Conservation (phyloP, 2,797 vertebrate species). For the Acrossocheilus wenchowensis region DNA sequence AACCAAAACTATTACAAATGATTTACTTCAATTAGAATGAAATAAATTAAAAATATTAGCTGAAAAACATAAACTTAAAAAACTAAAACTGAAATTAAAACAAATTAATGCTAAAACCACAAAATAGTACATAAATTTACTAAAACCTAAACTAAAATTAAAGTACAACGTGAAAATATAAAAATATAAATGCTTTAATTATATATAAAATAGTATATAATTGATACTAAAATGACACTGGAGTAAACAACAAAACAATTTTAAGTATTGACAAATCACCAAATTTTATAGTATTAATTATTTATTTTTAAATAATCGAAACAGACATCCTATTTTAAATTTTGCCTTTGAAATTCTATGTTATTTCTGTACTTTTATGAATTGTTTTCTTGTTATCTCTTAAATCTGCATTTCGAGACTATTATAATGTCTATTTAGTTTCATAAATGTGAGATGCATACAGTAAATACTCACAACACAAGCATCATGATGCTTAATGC, state of each 20-base stretch:
- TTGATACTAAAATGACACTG: not conserved
- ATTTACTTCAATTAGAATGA: not conserved
- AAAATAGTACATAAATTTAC: not conserved
- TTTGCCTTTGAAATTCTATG: not conserved
- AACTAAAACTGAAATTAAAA: not conserved
- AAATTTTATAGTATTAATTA: not conserved
- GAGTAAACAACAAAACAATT: not conserved
- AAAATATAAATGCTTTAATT: not conserved
- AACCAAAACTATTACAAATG: not conserved
- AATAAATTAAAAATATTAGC: not conserved
- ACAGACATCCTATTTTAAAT: not conserved
- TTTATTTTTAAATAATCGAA: not conserved
- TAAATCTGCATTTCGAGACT: not conserved
- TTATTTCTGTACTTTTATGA: not conserved
- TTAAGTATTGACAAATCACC: not conserved
- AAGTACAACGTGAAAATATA: not conserved
- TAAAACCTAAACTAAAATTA: not conserved
- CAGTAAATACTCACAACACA: not conserved
- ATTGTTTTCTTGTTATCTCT: not conserved
- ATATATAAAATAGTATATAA: not conserved
- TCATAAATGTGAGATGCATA: not conserved
- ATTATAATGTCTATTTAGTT: not conserved
- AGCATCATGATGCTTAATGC: not conserved
- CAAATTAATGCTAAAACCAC: not conserved
- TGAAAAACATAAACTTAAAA: not conserved